Base-by-base conservation (phyloP, 2,888 invertebrate species). In the Epistrophella euchroma region DNA sequence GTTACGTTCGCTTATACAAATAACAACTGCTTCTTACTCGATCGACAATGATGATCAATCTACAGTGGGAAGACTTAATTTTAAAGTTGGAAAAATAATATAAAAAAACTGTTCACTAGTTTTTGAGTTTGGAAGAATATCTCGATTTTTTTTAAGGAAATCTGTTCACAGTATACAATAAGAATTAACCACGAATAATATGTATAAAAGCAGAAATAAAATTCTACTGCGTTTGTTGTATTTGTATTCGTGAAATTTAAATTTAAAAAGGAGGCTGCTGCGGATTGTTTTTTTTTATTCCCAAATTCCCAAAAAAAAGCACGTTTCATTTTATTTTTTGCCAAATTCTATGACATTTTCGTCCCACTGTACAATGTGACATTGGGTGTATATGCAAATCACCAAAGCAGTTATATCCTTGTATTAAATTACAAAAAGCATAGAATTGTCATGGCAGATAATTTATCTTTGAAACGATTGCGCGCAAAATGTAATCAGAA, bases 381-480 rank as follows among this genome's bases (percentile, higher is more conserved):
- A 47, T 47, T 66, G 32, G 47, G 66, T 66, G 66, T 66, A 62
- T 70, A 84, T 80, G 80, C 75, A 85, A 80, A 85, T 85, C 43
- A 72, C 64, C 74, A 80, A 52, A 72, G 76, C 76, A 73, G 68
- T 73, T 73, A 85, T 85, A 85, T 85, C 70, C 76, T 85, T 85
- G 85, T 81, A 85, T 81, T 56, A 68, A 85, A 70, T 68, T 85
- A 85, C 85, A 76, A 81, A 85, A 80, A 60, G 60, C 81, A 76
- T 76, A 76, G 72, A 73, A 85, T 80, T 81, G 85, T 85, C 81
- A 80, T 80, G 76, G 43, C 76, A 66, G 68, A 85, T 85, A 85
- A 85, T 76, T 81, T 85, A 85, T 85, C 85, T 81, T 47, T 52
- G 45, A 25, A 66, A 55, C 75, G 79, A 79, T 75, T 75, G 79